Base-by-base conservation (phyloP, 2,797 vertebrate species). In the Poeciliopsis gracilis region DNA sequence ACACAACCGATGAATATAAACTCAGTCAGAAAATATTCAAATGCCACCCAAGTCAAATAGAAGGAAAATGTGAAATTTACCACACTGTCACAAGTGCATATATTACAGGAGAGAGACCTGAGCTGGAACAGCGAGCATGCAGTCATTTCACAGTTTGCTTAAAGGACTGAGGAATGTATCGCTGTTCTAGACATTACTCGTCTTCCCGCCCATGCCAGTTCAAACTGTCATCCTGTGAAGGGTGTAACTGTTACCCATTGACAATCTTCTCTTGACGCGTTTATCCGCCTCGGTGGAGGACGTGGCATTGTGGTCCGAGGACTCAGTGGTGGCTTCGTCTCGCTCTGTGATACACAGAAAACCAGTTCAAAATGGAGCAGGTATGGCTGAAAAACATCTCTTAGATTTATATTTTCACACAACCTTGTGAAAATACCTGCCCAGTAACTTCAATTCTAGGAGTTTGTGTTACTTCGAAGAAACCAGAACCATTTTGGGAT, bases 201-300 rank as follows among this genome's bases (percentile, higher is more conserved):
- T 85, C 88, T 85, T 76, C 73, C 79, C 86, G 84, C 87, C 84
- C 51, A 88, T 55, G 83, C 84, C 86, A 88, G 82, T 84, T 82
- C 83, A 16, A 57, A 76, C 63, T 45, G 53, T 82, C 28, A 3
- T 76, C 30, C 57, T 77, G 67, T 47, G 51, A 83, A 38, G 66
- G 71, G 74, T 73, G 63, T n/a, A 12, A 71, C 51, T 74, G 88
- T 96, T 97, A 99, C 98, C 98, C 98, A 99, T 99, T 43, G 99
- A 96, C 83, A 99, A 95, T 49, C 98, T 94, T 55, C 98, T 95
- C 77, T 99, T 99, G 89, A 99, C 98, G 16, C 98, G 96, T 89
- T 99, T 99, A 93, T 99, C 98, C 84, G 96, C 97, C 79, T 99
- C 98, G 0, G 93, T 91, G 76, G 97, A 94, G 73, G 95, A 95